A percentile compares a stretch with the other conserved stretches of the same genome.
Evolutionary conservation across 1,140 invertebrate genomes (phyloP).

Genomic region (Mylabris phalerata): DNA sequence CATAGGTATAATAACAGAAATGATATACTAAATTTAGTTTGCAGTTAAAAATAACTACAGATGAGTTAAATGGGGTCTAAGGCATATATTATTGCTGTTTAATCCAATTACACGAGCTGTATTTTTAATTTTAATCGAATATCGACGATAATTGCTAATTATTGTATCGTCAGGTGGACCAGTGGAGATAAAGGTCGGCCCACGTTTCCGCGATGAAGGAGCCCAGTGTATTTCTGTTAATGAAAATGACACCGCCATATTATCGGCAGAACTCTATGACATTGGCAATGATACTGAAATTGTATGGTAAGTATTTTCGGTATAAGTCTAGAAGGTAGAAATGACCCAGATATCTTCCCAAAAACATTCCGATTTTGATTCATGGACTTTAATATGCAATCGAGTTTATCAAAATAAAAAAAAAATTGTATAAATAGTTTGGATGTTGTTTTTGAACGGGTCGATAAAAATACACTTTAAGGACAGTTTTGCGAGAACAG

Average conservation of each 20-base stretch:
- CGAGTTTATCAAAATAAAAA: no score
- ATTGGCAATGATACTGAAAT: slow-evolving; percentile 28
- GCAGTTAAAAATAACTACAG: slow-evolving; percentile 15
- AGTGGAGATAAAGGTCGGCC: slow-evolving; percentile 21
- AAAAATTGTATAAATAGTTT: background rate
- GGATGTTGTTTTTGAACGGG: background rate
- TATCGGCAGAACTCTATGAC: slow-evolving; percentile 29
- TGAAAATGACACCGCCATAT: slow-evolving; percentile 19
- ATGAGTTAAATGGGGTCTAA: slow-evolving; percentile 14
- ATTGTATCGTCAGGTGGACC: slow-evolving; percentile 16
- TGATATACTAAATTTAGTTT: slow-evolving; percentile 10
- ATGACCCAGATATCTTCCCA: background rate
- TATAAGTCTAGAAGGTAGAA: background rate
- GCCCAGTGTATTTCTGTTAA: slow-evolving; percentile 27
- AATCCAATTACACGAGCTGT: background rate
- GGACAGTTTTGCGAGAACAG: slow-evolving; percentile 11
- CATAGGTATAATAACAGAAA: slow-evolving; percentile 4
- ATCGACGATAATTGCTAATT: background rate
- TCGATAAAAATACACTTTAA: slow-evolving; percentile 10
- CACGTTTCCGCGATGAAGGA: slow-evolving; percentile 32
- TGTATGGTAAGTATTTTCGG: slow-evolving; percentile 19
- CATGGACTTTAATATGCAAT: no score
- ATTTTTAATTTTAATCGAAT: background rate
- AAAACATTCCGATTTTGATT: background rate
- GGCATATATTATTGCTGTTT: slow-evolving; percentile 12